Conservation (phyloP, 1,140 invertebrate genomes). For the Heliothis virescens region DNA sequence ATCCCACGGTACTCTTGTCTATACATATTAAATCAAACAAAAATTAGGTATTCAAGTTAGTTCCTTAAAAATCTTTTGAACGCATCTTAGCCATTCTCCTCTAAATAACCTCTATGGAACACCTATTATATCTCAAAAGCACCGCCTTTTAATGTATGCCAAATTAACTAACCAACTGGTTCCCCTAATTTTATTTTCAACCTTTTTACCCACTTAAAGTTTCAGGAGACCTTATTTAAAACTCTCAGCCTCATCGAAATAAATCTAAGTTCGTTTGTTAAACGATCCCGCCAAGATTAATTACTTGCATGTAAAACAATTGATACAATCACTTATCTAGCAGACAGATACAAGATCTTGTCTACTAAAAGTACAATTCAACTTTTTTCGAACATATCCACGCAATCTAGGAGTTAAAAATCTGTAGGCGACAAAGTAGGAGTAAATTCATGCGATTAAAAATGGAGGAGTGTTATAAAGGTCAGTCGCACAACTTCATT, state of each 20-base stretch:
- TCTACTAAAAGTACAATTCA: slow-evolving; percentile 22
- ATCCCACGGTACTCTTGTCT: no score
- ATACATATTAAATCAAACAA: no score
- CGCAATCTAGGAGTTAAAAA: slow-evolving; percentile 33
- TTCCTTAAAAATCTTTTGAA: no score
- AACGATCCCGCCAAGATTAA: slow-evolving; percentile 33
- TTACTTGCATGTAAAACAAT: slow-evolving; percentile 38
- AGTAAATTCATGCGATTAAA: slow-evolving; percentile 33
- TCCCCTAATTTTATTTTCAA: no score
- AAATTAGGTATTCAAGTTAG: no score
- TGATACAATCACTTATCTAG: slow-evolving; percentile 44
- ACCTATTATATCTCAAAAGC: no score
- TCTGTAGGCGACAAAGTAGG: slow-evolving; percentile 40
- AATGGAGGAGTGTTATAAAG: background rate
- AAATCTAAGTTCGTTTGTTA: background rate
- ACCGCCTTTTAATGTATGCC: no score
- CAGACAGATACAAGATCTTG: slow-evolving; percentile 20
- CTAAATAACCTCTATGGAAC: no score
- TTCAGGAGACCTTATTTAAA: background rate
- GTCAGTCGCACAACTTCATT: slow-evolving; percentile 6
- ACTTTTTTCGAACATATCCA: slow-evolving; percentile 24
- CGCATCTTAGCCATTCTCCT: no score
- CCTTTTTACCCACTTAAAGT: no score
- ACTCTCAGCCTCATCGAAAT: background rate
- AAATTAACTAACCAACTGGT: no score